phyloP scores from a whole-genome alignment of 2,113 vertebrate genomes.

The Scatophagus argus region DNA sequence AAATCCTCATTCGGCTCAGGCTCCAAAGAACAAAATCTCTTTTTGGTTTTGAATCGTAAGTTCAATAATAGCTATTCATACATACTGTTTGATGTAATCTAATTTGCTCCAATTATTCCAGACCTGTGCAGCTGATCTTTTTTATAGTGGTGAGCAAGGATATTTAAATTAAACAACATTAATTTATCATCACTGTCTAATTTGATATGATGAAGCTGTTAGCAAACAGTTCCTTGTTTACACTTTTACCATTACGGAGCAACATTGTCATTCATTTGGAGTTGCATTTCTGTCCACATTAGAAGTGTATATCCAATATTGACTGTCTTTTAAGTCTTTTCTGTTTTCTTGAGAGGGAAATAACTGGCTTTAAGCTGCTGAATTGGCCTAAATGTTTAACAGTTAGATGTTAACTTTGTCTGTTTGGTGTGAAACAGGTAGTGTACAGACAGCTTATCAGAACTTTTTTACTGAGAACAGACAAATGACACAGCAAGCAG shows the following conservation, averaged over 20 bases:
- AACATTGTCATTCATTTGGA: not conserved
- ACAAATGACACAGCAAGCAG: too few relatives aligned
- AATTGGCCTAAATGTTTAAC: not conserved
- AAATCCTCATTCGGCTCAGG: not conserved
- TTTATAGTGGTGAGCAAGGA: too few relatives aligned
- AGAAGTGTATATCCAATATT: not conserved
- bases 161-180: not conserved
- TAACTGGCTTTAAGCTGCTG: not conserved
- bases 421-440: not conserved
- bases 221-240: not conserved
- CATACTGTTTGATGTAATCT: not conserved
- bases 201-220: not conserved
- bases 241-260: not conserved
- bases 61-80: conserved; percentile 7
- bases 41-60: not conserved
- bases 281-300: not conserved
- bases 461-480: too few relatives aligned
- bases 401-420: not conserved
- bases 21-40: not conserved
- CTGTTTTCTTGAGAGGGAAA: not conserved
- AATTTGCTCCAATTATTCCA: not conserved
- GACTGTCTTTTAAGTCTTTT: not conserved
- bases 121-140: not conserved
- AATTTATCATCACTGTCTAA: not conserved
- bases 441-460: too few relatives aligned